Evolutionary conservation across 2,888 invertebrate species (phyloP), one percentile per base, ranked within the genome.

Genomic region (Muschampia plurimacula): DNA sequence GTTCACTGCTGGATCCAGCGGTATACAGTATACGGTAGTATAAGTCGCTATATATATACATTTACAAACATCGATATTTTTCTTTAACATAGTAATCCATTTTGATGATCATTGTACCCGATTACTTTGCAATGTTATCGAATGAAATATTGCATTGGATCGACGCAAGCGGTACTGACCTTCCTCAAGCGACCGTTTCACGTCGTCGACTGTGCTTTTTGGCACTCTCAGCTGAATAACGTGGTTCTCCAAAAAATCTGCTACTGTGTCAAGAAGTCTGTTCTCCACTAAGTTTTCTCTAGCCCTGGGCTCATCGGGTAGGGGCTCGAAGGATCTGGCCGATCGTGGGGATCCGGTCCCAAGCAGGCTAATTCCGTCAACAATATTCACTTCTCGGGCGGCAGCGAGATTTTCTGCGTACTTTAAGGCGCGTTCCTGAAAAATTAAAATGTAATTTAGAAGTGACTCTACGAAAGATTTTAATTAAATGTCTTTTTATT

Each of bases 141-240:
- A 55, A 57, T 57, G 15, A 52, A 66, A 55, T 36, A 52, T 52
- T 39, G 28, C 28, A 28, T 28, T 28, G 28, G 10, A 13, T 49
- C n/a, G n/a, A 60, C 32, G 36, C 36, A 8, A 41, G 39, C 22
- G 39, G 52, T 55, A 85, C 91, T 95, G 90, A 97, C 97, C 97
- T 96, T 97, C 97, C 80, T 97, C 97, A 80, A 97, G 94, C 46
- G 97, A 97, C 78, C 97, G 95, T 84, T 97, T 96, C 85, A 97
- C 96, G 83, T 97, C 97, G 76, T 96, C 95, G 76, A 97, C 96
- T 9, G 96, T 95, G 78, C 96, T 95, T 78, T 96, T 96, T 49
- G 97, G 97, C 69, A 98, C 95, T 83, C 97, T 97, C 77, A 98
- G 95, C 86, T 98, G 97, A 74, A 98, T 95, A 39, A 97, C 97